A percentile compares a stretch with the other conserved stretches of the same genome.
Evolutionary conservation across 2,888 invertebrate species (phyloP).

Genomic region (Eremobia ochroleuca): DNA sequence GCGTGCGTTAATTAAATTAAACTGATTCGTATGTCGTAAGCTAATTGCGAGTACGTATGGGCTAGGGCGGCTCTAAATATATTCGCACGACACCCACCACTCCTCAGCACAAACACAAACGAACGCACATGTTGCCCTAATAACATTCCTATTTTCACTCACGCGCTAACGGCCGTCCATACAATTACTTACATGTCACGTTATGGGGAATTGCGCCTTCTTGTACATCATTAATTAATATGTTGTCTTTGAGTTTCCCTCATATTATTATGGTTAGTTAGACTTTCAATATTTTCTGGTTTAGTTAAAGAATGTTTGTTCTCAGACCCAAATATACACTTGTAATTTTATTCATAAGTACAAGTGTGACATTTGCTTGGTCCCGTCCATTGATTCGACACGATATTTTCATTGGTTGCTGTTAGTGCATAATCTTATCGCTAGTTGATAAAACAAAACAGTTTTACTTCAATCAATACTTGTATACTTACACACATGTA

Average conservation of each 20-base stretch:
- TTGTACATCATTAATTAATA: conserved; percentile 23
- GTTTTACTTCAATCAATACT: conserved; percentile 81
- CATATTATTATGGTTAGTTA: not conserved
- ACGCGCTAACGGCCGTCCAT: conserved; percentile 54
- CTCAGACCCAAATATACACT: not conserved
- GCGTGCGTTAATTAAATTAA: conserved; percentile 82
- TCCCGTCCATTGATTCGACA: conserved; percentile 74
- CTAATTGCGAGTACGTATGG: conserved; percentile 78
- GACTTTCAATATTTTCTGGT: conserved; percentile 8
- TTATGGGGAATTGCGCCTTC: conserved; percentile 43
- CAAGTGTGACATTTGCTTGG: conserved; percentile 57
- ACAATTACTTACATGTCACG: conserved; percentile 53
- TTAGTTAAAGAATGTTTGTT: not conserved
- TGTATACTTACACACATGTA: conserved; percentile 63
- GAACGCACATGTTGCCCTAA: conserved; percentile 76
- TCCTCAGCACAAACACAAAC: conserved; percentile 73
- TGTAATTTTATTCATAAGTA: conserved; percentile 43
- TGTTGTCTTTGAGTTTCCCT: not conserved
- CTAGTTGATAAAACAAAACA: conserved; percentile 83
- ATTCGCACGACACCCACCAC: conserved; percentile 81
- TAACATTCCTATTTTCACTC: conserved; percentile 68
- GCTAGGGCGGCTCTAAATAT: conserved; percentile 79
- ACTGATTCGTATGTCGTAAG: conserved; percentile 74
- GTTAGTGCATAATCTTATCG: conserved; percentile 85
- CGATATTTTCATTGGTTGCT: conserved; percentile 78